Evolutionary conservation across 2,888 invertebrate genomes (phyloP).

Genomic region (Lasioglossum villosulum): DNA sequence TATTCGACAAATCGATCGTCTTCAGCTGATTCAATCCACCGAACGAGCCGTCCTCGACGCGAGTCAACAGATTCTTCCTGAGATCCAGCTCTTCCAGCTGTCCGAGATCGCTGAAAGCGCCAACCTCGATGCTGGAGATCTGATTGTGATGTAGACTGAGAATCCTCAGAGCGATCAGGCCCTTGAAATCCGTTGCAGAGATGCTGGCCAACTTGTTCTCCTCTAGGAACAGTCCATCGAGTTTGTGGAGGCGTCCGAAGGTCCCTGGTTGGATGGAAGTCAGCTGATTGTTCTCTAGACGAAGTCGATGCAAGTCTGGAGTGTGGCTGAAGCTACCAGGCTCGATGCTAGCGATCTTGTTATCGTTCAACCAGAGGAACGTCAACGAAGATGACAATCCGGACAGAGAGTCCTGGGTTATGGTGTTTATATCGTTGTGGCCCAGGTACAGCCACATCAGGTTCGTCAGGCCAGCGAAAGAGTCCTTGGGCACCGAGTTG

Average conservation of each 20-base stretch:
- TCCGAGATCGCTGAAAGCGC: slow-evolving; percentile 82
- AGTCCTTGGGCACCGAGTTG: slow-evolving; percentile 79
- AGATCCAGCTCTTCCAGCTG: slow-evolving; percentile 81
- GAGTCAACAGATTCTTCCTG: slow-evolving; percentile 79
- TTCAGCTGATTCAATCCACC: slow-evolving; percentile 46
- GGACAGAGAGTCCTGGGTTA: slow-evolving; percentile 73
- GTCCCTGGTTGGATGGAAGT: slow-evolving; percentile 78
- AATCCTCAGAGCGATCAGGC: slow-evolving; percentile 79
- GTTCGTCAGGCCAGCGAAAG: slow-evolving; percentile 81
- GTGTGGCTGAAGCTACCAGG: slow-evolving; percentile 81
- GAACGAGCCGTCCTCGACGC: slow-evolving; percentile 68
- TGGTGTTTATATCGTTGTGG: slow-evolving; percentile 79
- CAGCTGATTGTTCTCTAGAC: slow-evolving; percentile 83
- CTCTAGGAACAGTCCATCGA: slow-evolving; percentile 81
- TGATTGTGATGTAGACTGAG: slow-evolving; percentile 82
- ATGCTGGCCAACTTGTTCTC: slow-evolving; percentile 82
- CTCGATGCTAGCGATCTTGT: slow-evolving; percentile 80
- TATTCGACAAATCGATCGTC: slow-evolving; percentile 46
- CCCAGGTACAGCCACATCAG: slow-evolving; percentile 83
- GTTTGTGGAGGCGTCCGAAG: slow-evolving; percentile 75
- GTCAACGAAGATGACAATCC: slow-evolving; percentile 47
- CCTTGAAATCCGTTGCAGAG: slow-evolving; percentile 82
- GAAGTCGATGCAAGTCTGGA: slow-evolving; percentile 78
- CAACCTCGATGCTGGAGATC: slow-evolving; percentile 80
- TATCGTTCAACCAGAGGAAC: slow-evolving; percentile 82